Evolutionary conservation across 2,113 vertebrate species (phyloP).

Genomic region (Piaya cayana): DNA sequence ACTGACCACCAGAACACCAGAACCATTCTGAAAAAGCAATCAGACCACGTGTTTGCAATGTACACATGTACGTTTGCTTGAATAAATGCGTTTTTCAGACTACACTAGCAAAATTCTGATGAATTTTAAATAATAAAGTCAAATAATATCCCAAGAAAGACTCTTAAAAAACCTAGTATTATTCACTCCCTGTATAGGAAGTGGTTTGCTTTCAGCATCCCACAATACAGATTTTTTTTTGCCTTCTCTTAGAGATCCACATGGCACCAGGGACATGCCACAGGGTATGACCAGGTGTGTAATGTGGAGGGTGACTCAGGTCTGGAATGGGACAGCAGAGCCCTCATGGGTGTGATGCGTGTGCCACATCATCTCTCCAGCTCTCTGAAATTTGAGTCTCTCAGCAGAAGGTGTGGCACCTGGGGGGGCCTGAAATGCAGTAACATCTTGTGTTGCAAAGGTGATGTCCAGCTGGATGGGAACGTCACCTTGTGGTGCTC

Average conservation of each 20-base stretch:
- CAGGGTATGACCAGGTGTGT: not conserved
- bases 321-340: not conserved
- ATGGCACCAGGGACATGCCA: not conserved
- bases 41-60: fast-evolving
- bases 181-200: not conserved
- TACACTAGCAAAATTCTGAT: not conserved
- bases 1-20: not conserved
- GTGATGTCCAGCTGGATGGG: not conserved
- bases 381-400: not conserved
- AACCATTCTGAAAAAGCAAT: not conserved
- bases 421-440: not conserved
- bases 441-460: not conserved
- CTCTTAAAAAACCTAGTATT: not conserved
- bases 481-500: not conserved
- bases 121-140: not conserved
- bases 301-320: not conserved
- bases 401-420: not conserved
- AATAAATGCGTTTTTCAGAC: not conserved
- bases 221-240: not conserved
- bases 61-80: fast-evolving
- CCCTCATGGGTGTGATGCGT: not conserved
- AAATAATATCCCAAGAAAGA: not conserved
- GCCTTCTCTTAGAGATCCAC: not conserved
- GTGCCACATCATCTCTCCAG: not conserved
- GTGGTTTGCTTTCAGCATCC: not conserved